A percentile compares a stretch with the other conserved stretches of the same genome.
Evolutionary conservation across 2,113 vertebrate genomes (phyloP).

Genomic region (Cryptomyrus ogoouensis): DNA sequence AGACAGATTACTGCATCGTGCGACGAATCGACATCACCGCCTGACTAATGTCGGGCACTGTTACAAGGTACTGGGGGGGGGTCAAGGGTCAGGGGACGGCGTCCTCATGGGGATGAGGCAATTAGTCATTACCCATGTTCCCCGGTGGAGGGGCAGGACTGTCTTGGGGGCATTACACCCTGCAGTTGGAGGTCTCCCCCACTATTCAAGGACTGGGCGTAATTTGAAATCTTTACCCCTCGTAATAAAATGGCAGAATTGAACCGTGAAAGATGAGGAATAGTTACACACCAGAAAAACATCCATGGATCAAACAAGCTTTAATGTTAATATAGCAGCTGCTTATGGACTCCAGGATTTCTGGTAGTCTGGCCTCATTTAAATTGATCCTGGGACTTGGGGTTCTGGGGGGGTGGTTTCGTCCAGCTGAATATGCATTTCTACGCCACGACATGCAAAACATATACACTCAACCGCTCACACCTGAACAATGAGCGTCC

Average conservation of each 20-base stretch:
- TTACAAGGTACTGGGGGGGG: conserved; percentile 65
- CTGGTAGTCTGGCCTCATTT: too few relatives aligned
- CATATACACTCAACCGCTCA: background rate
- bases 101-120: conserved; percentile 84
- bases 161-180: conserved; percentile 20
- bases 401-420: background rate
- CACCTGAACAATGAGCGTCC: background rate
- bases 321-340: conserved; percentile 66
- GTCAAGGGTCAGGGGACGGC: conserved; percentile 65
- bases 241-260: conserved; percentile 54
- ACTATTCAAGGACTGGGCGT: conserved; percentile 38
- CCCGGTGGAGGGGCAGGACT: conserved; percentile 63
- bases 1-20: conserved; percentile 96
- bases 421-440: background rate
- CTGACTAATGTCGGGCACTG: conserved; percentile 79
- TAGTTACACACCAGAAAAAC: conserved; percentile 41
- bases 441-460: background rate
- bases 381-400: background rate
- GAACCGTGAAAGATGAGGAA: conserved; percentile 43
- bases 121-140: conserved; percentile 79
- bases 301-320: conserved; percentile 63
- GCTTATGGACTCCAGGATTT: conserved; percentile 21
- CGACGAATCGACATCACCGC: conserved; percentile 82
- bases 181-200: background rate
- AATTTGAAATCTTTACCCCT: conserved; percentile 61